Percentiles rank a stretch among this genome's conserved stretches.
These are phyloP conservation scores for Thereva unica DNA, from an alignment of 2,888 invertebrate genomes.

Conservation along the genomic window DNA sequence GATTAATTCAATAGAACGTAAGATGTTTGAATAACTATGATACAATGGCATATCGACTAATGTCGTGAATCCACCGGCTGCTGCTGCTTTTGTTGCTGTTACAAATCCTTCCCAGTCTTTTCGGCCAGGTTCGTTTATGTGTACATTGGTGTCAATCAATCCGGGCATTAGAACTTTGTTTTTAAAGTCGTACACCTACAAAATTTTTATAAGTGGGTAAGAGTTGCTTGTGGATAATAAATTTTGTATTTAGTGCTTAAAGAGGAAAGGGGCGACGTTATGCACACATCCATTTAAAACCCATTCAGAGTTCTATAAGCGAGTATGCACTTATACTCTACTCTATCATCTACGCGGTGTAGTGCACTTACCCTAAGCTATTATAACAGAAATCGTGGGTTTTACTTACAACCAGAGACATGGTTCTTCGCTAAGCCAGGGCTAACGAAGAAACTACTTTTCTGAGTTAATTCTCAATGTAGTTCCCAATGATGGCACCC, in stretches of 20 bases:
- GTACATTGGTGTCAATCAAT: slow-evolving; percentile 72
- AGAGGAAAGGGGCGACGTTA: too few relatives aligned
- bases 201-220: slow-evolving; percentile 1
- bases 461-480: too few relatives aligned
- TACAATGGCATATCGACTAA: slow-evolving; percentile 75
- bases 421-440: too few relatives aligned
- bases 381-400: too few relatives aligned
- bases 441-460: too few relatives aligned
- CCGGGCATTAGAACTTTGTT: slow-evolving; percentile 68
- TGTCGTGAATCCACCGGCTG: slow-evolving; percentile 73
- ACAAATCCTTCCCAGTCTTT: slow-evolving; percentile 73
- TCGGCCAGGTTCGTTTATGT: slow-evolving; percentile 74
- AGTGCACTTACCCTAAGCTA: too few relatives aligned
- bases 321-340: too few relatives aligned
- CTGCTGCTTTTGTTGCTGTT: slow-evolving; percentile 72
- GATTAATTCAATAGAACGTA: neutral
- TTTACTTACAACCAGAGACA: too few relatives aligned
- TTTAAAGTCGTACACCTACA: slow-evolving; percentile 59
- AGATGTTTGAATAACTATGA: slow-evolving; percentile 25
- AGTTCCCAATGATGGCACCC: too few relatives aligned
- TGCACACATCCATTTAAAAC: too few relatives aligned
- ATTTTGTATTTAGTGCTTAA: neutral
- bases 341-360: too few relatives aligned
- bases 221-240: neutral
- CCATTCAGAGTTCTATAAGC: too few relatives aligned